These are phyloP conservation scores for Drosophila tropicalis DNA, from an alignment of 1,140 invertebrate species.

Conservation along the genomic window DNA sequence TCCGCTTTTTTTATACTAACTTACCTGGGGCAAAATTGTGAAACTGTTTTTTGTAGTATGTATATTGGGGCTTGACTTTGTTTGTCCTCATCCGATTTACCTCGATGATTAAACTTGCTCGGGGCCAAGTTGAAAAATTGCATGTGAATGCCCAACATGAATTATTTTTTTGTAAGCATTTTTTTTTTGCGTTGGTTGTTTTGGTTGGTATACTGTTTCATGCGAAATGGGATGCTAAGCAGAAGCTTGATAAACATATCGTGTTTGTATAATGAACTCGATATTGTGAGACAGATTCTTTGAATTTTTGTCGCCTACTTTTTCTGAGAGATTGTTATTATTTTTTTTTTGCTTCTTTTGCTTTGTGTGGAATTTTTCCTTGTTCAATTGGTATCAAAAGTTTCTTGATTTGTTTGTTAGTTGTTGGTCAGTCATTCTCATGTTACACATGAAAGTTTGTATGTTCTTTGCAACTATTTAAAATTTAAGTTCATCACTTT, in stretches of 20 bases:
- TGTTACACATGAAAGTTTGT: too few species aligned
- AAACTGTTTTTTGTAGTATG: constrained; percentile 3
- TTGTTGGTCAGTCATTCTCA: not conserved
- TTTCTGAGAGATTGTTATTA: too few species aligned
- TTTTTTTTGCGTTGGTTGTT: not conserved
- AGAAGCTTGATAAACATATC: not conserved
- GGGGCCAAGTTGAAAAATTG: not conserved
- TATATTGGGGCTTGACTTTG: constrained; percentile 5
- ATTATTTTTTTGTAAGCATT: not conserved
- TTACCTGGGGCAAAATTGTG: constrained; percentile 1
- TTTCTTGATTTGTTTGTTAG: not conserved
- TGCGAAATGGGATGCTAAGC: not conserved
- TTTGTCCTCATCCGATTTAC: constrained; percentile 5
- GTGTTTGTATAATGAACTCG: not conserved
- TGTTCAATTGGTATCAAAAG: not conserved
- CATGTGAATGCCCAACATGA: not conserved
- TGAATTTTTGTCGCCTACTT: not conserved
- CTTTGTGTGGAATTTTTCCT: not conserved
- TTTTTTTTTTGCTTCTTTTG: not conserved
- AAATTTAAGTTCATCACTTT: too few species aligned
- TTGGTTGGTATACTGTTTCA: not conserved
- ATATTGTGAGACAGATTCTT: not conserved
- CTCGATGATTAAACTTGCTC: constrained; percentile 12
- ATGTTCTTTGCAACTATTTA: too few species aligned
- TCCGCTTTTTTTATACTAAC: not conserved